These are phyloP conservation scores for Cremastinae sp. DNA, from an alignment of 2,888 invertebrate genomes.

Conservation along the genomic window DNA sequence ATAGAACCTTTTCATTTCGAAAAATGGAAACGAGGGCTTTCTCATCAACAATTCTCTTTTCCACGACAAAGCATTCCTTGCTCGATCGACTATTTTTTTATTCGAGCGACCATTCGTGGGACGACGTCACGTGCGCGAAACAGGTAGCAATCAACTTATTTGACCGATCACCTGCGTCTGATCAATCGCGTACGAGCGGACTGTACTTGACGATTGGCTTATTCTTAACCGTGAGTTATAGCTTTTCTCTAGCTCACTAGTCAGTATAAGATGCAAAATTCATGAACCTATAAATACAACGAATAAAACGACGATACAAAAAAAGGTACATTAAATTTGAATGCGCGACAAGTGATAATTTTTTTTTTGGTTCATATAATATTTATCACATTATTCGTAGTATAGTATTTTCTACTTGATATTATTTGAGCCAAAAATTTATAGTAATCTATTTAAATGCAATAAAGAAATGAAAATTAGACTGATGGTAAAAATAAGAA, in stretches of 20 bases:
- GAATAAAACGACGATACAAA: background rate
- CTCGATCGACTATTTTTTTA: background rate
- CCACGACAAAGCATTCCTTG: constrained; percentile 4
- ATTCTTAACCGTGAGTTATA: constrained; percentile 2
- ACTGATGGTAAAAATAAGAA: too few relatives aligned
- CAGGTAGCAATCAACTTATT: constrained; percentile 43
- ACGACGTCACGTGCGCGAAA: constrained; percentile 34
- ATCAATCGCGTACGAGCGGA: constrained; percentile 3
- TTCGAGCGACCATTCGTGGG: constrained; percentile 12
- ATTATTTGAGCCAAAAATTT: too few relatives aligned
- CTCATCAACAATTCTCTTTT: constrained; percentile 14
- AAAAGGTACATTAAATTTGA: too few relatives aligned
- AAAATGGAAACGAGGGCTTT: background rate
- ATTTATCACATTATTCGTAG: too few relatives aligned
- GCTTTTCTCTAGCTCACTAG: background rate
- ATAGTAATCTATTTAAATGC: too few relatives aligned
- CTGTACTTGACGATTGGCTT: background rate
- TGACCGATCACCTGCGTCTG: constrained; percentile 19
- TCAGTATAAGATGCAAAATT: background rate
- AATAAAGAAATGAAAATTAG: too few relatives aligned
- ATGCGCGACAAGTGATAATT: too few relatives aligned
- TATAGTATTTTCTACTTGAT: too few relatives aligned
- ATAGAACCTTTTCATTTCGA: background rate
- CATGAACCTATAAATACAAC: background rate
- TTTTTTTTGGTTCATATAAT: too few relatives aligned